Evolutionary conservation across 2,888 invertebrate genomes (phyloP).

Genomic region (Melikaiella ostensackeni): DNA sequence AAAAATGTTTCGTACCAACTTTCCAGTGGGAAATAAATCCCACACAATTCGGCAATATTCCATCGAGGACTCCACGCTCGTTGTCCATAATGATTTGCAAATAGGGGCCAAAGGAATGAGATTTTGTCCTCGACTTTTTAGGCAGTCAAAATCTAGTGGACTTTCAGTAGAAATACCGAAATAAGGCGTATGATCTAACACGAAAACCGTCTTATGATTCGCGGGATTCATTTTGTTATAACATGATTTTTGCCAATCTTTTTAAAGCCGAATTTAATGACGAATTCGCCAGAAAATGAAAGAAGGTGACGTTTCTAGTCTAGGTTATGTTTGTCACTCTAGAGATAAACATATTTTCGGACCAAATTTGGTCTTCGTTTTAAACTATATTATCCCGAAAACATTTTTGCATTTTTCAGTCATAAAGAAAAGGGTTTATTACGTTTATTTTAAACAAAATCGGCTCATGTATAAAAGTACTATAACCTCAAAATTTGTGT

Average conservation of each 20-base stretch:
- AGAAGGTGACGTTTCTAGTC: not conserved
- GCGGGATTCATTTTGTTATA: slow-evolving; percentile 81
- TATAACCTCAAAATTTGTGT: not conserved
- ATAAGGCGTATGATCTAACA: slow-evolving; percentile 95
- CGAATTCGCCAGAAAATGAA: not conserved
- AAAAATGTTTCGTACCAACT: slow-evolving; percentile 81
- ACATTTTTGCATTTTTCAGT: no score
- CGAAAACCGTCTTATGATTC: slow-evolving; percentile 97
- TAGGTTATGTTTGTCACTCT: slow-evolving; percentile 26
- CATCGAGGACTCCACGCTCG: slow-evolving; percentile 94
- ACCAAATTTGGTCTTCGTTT: not conserved
- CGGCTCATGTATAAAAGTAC: not conserved
- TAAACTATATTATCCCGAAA: not conserved
- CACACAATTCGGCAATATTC: slow-evolving; percentile 98
- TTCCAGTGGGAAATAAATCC: slow-evolving; percentile 96
- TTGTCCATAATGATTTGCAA: slow-evolving; percentile 97
- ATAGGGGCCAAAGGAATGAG: slow-evolving; percentile 90
- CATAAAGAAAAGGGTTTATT: not conserved
- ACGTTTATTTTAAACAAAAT: not conserved
- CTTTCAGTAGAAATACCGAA: slow-evolving; percentile 92
- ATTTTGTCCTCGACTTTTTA: slow-evolving; percentile 79
- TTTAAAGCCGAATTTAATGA: not conserved
- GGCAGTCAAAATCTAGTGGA: slow-evolving; percentile 88
- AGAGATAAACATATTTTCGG: not conserved
- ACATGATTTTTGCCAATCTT: not conserved